phyloP scores from a whole-genome alignment of 2,113 vertebrate genomes.

The Heloderma charlesbogerti region DNA sequence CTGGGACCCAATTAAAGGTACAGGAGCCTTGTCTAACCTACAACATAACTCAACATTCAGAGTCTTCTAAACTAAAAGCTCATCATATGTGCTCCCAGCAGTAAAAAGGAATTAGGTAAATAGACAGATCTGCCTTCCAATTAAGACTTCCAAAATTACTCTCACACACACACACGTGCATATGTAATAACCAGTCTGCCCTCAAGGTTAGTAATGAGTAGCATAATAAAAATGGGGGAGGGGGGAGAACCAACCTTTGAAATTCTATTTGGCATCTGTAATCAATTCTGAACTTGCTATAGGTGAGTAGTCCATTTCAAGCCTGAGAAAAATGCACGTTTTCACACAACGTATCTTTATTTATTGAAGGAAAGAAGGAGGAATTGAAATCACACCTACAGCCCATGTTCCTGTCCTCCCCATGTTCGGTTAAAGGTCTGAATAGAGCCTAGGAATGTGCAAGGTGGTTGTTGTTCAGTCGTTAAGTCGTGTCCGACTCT shows the following conservation, averaged over 20 bases:
- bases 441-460: neutral
- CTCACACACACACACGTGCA: neutral
- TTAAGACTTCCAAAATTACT: neutral
- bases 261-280: too few species aligned
- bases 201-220: neutral
- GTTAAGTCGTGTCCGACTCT: too few species aligned
- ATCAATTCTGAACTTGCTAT: neutral
- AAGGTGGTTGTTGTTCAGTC: too few species aligned
- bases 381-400: neutral
- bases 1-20: neutral
- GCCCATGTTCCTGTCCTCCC: too few species aligned
- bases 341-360: neutral
- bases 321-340: neutral
- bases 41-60: conserved; percentile 15
- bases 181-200: neutral
- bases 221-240: too few species aligned
- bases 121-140: neutral
- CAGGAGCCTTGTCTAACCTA: neutral
- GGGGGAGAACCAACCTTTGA: neutral
- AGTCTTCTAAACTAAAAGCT: neutral
- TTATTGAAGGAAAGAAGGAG: neutral
- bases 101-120: neutral
- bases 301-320: neutral
- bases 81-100: neutral
- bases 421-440: neutral